Evolutionary conservation across 2,797 vertebrate genomes (phyloP).

Genomic region (Pitangus sulphuratus): DNA sequence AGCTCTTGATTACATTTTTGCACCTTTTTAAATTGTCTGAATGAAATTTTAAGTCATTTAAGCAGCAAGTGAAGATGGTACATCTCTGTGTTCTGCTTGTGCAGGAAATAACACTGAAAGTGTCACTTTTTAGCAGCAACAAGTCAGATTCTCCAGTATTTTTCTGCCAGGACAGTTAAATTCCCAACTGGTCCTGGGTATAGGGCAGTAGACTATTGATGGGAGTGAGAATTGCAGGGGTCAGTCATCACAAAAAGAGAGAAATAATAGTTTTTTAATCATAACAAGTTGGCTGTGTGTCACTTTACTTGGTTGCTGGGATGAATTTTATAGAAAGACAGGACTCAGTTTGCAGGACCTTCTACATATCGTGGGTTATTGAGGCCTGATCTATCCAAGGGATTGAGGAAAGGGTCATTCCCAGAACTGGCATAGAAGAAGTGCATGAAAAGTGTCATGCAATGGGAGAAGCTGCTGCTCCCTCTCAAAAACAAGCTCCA

Average conservation of each 20-base stretch:
- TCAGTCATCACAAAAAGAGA: neutral
- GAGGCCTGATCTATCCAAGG: neutral
- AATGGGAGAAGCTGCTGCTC: neutral
- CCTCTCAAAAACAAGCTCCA: neutral
- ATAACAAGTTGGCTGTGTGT: neutral
- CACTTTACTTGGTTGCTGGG: neutral
- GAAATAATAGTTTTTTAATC: neutral
- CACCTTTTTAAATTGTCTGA: neutral
- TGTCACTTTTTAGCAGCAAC: neutral
- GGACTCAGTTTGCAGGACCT: neutral
- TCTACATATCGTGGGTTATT: neutral
- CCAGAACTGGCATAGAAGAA: neutral
- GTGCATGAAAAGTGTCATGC: neutral
- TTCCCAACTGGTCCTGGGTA: neutral
- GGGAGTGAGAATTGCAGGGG: neutral
- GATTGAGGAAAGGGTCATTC: neutral
- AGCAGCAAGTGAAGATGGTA: neutral
- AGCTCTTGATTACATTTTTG: conserved; percentile 51
- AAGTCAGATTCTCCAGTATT: neutral
- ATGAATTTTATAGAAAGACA: neutral
- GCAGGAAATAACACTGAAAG: neutral
- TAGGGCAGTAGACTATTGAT: neutral
- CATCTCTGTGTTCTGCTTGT: neutral
- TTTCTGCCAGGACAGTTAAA: neutral
- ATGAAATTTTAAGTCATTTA: conserved; percentile 28